Percentiles rank a stretch among this genome's conserved stretches.
These are phyloP conservation scores for Eristalinus sepulchralis DNA, from an alignment of 2,888 invertebrate genomes.

Conservation along the genomic window DNA sequence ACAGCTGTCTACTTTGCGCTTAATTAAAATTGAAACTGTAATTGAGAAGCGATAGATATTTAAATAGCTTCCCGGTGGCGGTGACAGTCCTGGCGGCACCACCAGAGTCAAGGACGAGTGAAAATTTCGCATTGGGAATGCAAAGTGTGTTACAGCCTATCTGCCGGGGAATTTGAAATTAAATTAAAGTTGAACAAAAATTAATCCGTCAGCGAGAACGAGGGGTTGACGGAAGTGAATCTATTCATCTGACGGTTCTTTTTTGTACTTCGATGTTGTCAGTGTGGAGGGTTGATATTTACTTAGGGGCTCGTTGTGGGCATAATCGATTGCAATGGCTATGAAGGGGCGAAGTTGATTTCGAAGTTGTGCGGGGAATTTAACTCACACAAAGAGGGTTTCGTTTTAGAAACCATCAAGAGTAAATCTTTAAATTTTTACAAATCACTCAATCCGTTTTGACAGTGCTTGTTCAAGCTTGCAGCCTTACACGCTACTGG, in stretches of 20 bases:
- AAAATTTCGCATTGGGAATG: slow-evolving; percentile 26
- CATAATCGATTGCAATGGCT: background rate
- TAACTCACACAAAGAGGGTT: too few relatives aligned
- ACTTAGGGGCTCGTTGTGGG: background rate
- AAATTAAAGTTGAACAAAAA: slow-evolving; percentile 21
- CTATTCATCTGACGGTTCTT: background rate
- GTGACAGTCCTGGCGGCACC: background rate
- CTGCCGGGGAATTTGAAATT: background rate
- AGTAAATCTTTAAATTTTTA: too few relatives aligned
- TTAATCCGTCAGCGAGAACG: slow-evolving; percentile 10
- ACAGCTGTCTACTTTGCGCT: slow-evolving; percentile 25
- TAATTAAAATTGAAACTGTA: slow-evolving; percentile 63
- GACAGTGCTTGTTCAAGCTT: too few relatives aligned
- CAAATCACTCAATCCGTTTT: too few relatives aligned
- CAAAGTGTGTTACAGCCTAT: slow-evolving; percentile 30
- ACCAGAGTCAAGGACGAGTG: background rate
- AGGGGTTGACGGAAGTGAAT: background rate
- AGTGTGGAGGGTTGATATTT: background rate
- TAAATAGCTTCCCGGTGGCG: slow-evolving; percentile 27
- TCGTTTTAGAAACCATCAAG: too few relatives aligned
- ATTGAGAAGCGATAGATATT: slow-evolving; percentile 53
- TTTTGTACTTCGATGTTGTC: background rate
- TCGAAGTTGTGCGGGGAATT: too few relatives aligned
- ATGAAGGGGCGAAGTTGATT: background rate
- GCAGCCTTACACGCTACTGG: too few relatives aligned